phyloP scores from a whole-genome alignment of 2,888 invertebrate species.

The Strigamia crassipes region DNA sequence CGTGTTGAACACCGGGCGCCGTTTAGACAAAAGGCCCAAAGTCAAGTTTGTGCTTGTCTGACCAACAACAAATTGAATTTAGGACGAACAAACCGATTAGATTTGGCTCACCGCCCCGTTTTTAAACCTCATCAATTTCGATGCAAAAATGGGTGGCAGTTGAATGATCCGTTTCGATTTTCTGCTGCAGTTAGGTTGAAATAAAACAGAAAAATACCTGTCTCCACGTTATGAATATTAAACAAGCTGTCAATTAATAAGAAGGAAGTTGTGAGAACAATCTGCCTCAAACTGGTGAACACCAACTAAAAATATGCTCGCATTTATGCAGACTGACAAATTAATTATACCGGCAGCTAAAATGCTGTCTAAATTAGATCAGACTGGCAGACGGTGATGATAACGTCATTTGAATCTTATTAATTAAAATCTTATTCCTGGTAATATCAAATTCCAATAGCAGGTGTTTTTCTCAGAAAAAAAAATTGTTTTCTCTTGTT shows the following conservation, averaged over 20 bases:
- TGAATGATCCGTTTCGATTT: neutral
- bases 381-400: neutral
- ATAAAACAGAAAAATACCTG: conserved; percentile 23
- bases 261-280: conserved; percentile 20
- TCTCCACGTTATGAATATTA: conserved; percentile 14
- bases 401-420: conserved; percentile 19
- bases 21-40: neutral
- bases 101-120: neutral
- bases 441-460: neutral
- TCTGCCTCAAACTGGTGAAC: neutral
- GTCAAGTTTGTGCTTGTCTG: neutral
- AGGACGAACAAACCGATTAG: neutral
- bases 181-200: neutral
- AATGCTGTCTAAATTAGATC: neutral
- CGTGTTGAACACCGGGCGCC: conserved; percentile 5
- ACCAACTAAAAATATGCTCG: neutral
- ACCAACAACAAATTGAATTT: conserved; percentile 7
- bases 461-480: neutral
- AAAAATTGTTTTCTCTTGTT: neutral
- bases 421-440: conserved; percentile 26
- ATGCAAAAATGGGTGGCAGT: conserved; percentile 4
- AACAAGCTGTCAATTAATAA: conserved; percentile 22
- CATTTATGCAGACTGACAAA: neutral
- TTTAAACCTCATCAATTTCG: neutral
- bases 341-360: conserved; percentile 27